Percentiles rank a stretch among this genome's conserved stretches.
Conservation (phyloP, 2,113 vertebrate species). For the Otocyon megalotis region DNA sequence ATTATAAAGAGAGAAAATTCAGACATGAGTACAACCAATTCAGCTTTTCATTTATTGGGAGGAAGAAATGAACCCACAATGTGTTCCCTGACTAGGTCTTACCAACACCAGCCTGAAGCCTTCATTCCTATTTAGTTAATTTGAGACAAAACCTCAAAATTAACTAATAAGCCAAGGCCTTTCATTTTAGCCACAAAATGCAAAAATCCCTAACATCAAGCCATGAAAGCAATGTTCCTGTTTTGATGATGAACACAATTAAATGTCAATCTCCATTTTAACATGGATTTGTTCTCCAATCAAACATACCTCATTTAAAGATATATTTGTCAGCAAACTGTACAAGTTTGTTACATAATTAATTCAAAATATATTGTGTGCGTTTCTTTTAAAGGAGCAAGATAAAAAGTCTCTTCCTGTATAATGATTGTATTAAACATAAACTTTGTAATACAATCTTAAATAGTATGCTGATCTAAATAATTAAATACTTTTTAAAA, state of each 20-base stretch:
- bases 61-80: not conserved
- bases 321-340: conserved; percentile 60
- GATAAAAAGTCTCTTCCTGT: conserved; percentile 9
- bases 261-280: not conserved
- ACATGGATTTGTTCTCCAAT: not conserved
- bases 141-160: conserved; percentile 53
- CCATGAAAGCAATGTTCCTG: not conserved
- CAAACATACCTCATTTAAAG: not conserved
- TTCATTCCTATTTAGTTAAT: not conserved
- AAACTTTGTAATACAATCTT: conserved; percentile 3
- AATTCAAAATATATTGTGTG: conserved; percentile 58
- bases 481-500: conserved; percentile 7
- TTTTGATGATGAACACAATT: not conserved
- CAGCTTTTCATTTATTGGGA: not conserved
- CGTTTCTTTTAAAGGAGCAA: conserved; percentile 38
- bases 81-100: not conserved
- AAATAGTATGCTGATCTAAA: not conserved
- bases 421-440: not conserved
- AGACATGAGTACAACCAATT: not conserved
- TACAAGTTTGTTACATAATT: not conserved
- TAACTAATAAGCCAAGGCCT: not conserved
- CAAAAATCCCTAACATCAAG: not conserved
- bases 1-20: not conserved
- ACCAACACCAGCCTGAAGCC: not conserved
- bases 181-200: conserved; percentile 50